A percentile compares a stretch with the other conserved stretches of the same genome.
These are phyloP conservation scores for Promerops cafer DNA, from an alignment of 2,113 vertebrate species.

Conservation along the genomic window DNA sequence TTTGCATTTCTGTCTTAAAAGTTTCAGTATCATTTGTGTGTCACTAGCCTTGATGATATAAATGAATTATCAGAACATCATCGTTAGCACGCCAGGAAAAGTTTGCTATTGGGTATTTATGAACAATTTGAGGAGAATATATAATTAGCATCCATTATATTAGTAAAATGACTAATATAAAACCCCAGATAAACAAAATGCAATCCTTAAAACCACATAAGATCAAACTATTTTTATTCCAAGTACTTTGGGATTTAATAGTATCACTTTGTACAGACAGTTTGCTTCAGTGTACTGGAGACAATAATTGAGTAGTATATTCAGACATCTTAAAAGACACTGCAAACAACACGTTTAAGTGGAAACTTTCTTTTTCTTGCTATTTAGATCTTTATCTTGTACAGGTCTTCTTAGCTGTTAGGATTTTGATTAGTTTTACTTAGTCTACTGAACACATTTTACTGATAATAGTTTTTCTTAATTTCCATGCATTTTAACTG, in stretches of 20 bases:
- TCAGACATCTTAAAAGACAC: neutral
- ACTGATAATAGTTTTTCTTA: neutral
- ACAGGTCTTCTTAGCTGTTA: neutral
- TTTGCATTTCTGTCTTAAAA: neutral
- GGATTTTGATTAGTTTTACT: neutral
- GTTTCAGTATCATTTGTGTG: neutral
- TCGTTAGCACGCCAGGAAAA: neutral
- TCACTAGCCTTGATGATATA: neutral
- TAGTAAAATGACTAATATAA: neutral
- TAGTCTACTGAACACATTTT: neutral
- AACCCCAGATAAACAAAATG: neutral
- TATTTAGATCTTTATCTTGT: neutral
- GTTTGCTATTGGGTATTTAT: neutral
- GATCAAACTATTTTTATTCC: neutral
- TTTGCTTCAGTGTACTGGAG: neutral
- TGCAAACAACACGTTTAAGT: neutral
- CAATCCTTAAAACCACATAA: neutral
- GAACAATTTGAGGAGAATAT: conserved; percentile 6
- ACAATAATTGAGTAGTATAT: neutral
- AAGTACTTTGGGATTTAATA: neutral
- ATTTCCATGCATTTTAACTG: neutral
- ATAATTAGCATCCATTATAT: neutral
- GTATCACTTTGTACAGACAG: neutral
- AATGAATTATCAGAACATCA: conserved; percentile 34
- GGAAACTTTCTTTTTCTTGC: neutral